phyloP scores from a whole-genome alignment of 2,888 invertebrate genomes.

The Baccha elongata region DNA sequence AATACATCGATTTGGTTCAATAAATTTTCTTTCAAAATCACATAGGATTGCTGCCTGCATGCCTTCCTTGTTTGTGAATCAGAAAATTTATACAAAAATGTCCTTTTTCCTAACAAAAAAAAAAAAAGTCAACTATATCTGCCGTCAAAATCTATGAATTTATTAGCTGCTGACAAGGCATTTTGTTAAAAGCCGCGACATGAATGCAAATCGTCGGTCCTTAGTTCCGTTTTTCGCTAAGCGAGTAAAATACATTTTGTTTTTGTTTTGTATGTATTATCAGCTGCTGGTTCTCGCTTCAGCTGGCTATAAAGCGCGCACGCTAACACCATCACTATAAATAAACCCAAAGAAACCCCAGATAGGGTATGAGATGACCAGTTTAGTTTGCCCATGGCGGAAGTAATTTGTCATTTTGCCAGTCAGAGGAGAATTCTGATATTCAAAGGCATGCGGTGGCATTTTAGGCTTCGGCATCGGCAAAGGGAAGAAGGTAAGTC shows the following conservation, averaged over 20 bases:
- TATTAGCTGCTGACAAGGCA: slow-evolving; percentile 69
- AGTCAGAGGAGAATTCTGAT: slow-evolving; percentile 60
- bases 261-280: slow-evolving; percentile 22
- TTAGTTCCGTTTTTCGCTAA: slow-evolving; percentile 29
- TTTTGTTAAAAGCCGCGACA: slow-evolving; percentile 68
- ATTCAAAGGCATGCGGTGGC: slow-evolving; percentile 22
- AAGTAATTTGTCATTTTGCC: slow-evolving; percentile 70
- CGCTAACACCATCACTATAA: slow-evolving; percentile 29
- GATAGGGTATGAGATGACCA: slow-evolving; percentile 25
- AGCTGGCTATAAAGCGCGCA: not conserved
- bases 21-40: slow-evolving; percentile 16
- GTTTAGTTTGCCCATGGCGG: slow-evolving; percentile 57
- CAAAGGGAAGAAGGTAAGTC: not conserved
- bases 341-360: not conserved
- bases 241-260: slow-evolving; percentile 1
- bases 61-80: slow-evolving; percentile 5
- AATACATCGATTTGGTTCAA: slow-evolving; percentile 7
- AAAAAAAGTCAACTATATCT: slow-evolving; percentile 40
- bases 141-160: slow-evolving; percentile 64
- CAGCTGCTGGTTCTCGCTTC: slow-evolving; percentile 40
- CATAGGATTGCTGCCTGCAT: no score
- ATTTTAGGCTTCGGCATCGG: not conserved
- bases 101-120: not conserved
- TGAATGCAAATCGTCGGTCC: slow-evolving; percentile 66
- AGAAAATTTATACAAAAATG: slow-evolving; percentile 7